These are phyloP conservation scores for Platorchestia sp. DNA, from an alignment of 1,140 invertebrate genomes.

Conservation along the genomic window DNA sequence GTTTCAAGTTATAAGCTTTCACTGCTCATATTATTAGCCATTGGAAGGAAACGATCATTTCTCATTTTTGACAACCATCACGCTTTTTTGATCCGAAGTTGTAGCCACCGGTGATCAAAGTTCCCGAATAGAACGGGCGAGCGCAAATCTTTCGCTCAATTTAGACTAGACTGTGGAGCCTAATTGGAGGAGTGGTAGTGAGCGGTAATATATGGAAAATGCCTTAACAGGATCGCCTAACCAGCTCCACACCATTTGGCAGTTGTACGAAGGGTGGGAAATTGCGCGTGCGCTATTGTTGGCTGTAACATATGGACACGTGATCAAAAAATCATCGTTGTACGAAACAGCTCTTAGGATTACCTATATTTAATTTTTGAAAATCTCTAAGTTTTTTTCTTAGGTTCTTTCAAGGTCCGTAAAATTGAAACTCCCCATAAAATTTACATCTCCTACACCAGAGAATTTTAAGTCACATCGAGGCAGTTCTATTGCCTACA, in stretches of 20 bases:
- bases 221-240: conserved; percentile 48
- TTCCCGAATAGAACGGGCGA: background rate
- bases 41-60: background rate
- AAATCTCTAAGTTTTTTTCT: background rate
- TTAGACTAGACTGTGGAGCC: conserved; percentile 44
- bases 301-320: background rate
- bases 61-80: background rate
- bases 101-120: background rate
- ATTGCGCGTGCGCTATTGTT: background rate
- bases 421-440: background rate
- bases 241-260: conserved; percentile 33
- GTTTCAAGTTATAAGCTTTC: background rate
- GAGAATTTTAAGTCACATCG: background rate
- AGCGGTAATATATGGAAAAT: conserved; percentile 44
- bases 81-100: background rate
- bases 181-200: conserved; percentile 37
- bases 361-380: background rate
- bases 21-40: background rate
- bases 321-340: too few relatives aligned
- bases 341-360: too few relatives aligned
- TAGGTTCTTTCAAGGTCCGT: background rate
- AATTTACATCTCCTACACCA: background rate
- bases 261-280: background rate
- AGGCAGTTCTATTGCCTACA: background rate
- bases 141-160: conserved; percentile 41